Base-by-base conservation (phyloP, 2,888 invertebrate species). In the Pinctada fucata region DNA sequence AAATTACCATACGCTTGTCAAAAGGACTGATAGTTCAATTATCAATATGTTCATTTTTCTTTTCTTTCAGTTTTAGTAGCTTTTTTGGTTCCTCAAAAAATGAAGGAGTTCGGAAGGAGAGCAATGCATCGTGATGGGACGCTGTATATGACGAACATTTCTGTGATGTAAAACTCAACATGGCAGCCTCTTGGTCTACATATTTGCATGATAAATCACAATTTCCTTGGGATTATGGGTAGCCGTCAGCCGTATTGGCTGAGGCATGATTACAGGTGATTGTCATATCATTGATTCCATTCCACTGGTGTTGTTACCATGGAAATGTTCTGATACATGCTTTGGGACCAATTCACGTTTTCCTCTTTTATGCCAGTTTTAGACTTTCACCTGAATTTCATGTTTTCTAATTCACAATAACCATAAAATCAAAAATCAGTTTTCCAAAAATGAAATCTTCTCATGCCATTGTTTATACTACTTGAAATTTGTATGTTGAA, bases 291-390 rank as follows among this genome's bases (percentile, higher is more conserved):
- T 10, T 2, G 13, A 48, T 47, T 66, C 66, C 31, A 6, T n/a
- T 66, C 31, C n/a, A n/a, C n/a, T 5, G 16, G 6, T 31, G 31
- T 51, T 48, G 58, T 78, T 78, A 64, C 73, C 74, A 66, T 74
- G 70, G 74, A 76, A 79, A 74, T 70, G 74, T 74, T 76, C 79
- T 76, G 79, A 79, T 76, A 76, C 79, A 79, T 79, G 31, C 31
- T 65, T 70, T 76, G 79, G 79, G 79, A 79, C 79, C 79, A 79
- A 73, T 45, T 31, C 31, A 31, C 31, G 31, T 31, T 31, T 31
- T 31, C 31, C 31, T 31, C 31, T 31, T 31, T 31, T 31, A 31
- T 31, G 31, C 31, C 31, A 31, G 31, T 31, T 31, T 31, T 31
- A 31, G 31, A 31, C 31, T 31, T 31, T 31, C 31, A 31, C 31